Evolutionary conservation across 1,140 invertebrate genomes (phyloP), one percentile per base, ranked within the genome.

Genomic region (Trichonephila clavipes): DNA sequence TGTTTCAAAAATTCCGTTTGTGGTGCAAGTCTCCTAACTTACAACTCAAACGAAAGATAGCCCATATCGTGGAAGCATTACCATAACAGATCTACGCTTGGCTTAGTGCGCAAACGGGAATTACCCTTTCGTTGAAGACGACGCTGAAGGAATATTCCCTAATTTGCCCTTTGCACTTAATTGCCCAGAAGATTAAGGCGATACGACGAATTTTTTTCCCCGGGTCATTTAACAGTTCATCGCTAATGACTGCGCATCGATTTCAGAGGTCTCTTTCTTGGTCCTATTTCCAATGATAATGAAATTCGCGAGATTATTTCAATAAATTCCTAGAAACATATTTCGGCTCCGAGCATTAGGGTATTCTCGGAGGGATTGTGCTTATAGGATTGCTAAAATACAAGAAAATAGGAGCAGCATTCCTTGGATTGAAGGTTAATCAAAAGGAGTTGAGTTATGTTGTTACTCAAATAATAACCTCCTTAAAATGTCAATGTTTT

Each of bases 111-210:
- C n/a, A 69, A 69, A n/a, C 14, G n/a, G n/a, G n/a, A 69, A 69
- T 69, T 69, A 21, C 66, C 66, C 66, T 69, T 69, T 7, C n/a
- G 24, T 69, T 24, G 66, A n/a, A 24, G n/a, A 12, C 66, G 66
- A 69, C n/a, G n/a, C 24, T 28, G 14, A 24, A 24, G 66, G 66
- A 69, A 69, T 69, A 24, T 69, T 51, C 66, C 24, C n/a, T 24
- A 69, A 69, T 69, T 69, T 69, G 66, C 66, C 66, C n/a, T 69
- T 69, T 69, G 66, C 66, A 69, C 66, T 69, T 69, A 69, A 69
- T 69, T 69, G 66, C 66, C 66, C 66, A 69, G 66, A 69, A 69
- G 66, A 69, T 69, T 69, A 69, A 69, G 66, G 21, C 66, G 66
- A 69, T 69, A 69, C 21, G 66, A 69, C n/a, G 66, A 69, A n/a